phyloP scores from a whole-genome alignment of 2,113 vertebrate genomes.

The Phyllostomus hastatus region DNA sequence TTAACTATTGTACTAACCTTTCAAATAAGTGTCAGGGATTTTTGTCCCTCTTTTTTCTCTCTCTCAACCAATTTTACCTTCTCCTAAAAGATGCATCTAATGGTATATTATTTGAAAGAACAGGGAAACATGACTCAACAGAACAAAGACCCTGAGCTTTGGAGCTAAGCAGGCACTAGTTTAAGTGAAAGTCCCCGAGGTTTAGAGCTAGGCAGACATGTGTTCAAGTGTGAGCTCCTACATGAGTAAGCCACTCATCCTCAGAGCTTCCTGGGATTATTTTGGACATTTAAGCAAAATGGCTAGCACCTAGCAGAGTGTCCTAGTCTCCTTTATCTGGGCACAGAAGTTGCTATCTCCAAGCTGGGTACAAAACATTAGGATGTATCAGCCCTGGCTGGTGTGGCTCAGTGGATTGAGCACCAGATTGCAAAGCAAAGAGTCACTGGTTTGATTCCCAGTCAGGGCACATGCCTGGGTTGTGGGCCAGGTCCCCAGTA shows the following conservation, averaged over 20 bases:
- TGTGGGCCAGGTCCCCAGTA: no score
- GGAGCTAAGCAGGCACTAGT: background rate
- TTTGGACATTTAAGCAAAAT: background rate
- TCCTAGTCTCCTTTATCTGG: background rate
- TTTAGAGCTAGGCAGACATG: background rate
- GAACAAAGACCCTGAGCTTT: background rate
- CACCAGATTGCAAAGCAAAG: no score
- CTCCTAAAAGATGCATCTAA: background rate
- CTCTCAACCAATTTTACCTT: background rate
- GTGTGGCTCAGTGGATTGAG: no score
- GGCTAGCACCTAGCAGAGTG: background rate
- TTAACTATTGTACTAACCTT: background rate
- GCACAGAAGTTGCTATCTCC: background rate
- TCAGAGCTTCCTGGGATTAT: background rate
- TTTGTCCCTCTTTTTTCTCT: background rate
- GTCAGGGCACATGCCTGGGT: no score
- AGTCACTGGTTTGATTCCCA: no score
- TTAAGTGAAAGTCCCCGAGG: background rate
- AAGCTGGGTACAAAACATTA: background rate
- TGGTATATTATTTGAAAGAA: background rate
- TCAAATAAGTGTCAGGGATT: background rate
- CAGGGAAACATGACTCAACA: background rate
- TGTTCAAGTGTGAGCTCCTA: background rate
- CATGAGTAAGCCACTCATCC: background rate
- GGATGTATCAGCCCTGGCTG: no score